Base-by-base conservation (phyloP, 1,140 invertebrate species). In the Heliconius nattereri region DNA sequence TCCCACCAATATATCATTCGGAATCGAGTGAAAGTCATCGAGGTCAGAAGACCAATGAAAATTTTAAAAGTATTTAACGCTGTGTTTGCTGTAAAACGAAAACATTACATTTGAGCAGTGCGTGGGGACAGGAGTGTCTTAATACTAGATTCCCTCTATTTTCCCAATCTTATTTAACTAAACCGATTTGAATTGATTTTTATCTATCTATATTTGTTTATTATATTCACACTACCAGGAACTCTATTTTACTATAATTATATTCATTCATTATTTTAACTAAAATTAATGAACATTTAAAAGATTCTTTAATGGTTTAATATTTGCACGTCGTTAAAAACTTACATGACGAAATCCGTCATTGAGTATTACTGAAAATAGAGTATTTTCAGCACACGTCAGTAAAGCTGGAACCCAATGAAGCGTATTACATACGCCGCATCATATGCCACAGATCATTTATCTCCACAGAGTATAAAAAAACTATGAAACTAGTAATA, bases 1-100 rank as follows among this genome's bases (percentile, higher is more conserved):
- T n/a, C n/a, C n/a, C n/a, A n/a, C 23, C 23, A 29, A 29, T 16
- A 29, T 2, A 26, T 26, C 60, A 29, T 66, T 66, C 3, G 8
- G 7, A n/a, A 60, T 23, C 54, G 23, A 60, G 54, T 60, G 54
- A 60, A 23, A 60, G n/a, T n/a, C n/a, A n/a, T n/a, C n/a, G n/a
- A 76, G 74, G 79, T 80, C 75, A 73, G 60, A 78, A 26, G 76
- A 66, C 60, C 71, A 71, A 73, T 76, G 13, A 76, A 72, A 49
- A 23, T 26, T 40, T 76, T 19, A 71, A 71, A 49, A 26, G 66
- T 37, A 37, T 72, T 72, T 23, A 5, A 78, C 70, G 49, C 3
- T 49, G 57, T 49, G 40, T 78, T 19, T 70, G 60, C 19, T 76
- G 20, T 76, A 23, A 26, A 66, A 26, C 3, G 57, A 66, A 60